phyloP scores from a whole-genome alignment of 2,113 vertebrate genomes.

The Actenoides lindsayi region DNA sequence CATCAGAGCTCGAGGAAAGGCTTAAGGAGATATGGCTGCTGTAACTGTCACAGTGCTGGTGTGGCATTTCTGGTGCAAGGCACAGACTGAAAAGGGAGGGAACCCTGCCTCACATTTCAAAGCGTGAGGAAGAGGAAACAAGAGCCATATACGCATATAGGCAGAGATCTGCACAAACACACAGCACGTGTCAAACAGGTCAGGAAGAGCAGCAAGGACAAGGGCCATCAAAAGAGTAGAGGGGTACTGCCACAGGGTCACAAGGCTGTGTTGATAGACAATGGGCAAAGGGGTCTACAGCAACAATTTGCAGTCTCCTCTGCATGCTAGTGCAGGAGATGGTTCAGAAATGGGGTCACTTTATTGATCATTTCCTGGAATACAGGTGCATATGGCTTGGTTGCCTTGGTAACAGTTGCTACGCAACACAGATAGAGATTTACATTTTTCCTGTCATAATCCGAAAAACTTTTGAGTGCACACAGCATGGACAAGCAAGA shows the following conservation, averaged over 20 bases:
- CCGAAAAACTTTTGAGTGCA: not conserved
- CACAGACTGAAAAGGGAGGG: not conserved
- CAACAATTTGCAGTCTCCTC: not conserved
- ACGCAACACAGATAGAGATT: slow-evolving; percentile 48
- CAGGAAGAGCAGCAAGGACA: not conserved
- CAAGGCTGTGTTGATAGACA: not conserved
- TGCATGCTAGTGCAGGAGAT: not conserved
- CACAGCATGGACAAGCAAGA: not conserved
- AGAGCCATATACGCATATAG: not conserved
- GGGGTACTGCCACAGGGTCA: not conserved
- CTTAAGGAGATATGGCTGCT: not conserved
- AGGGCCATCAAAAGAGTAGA: rapidly evolving
- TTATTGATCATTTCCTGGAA: slow-evolving; percentile 53
- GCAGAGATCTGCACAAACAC: not conserved
- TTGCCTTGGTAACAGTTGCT: slow-evolving; percentile 65
- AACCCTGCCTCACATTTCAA: not conserved
- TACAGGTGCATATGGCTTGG: slow-evolving; percentile 51
- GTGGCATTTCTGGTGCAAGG: not conserved
- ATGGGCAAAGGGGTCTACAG: not conserved
- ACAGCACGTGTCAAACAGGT: not conserved
- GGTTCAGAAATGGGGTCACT: slow-evolving; percentile 52
- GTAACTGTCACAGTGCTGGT: not conserved
- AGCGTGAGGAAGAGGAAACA: not conserved
- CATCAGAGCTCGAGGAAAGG: not conserved
- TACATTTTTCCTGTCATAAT: slow-evolving; percentile 49